Conservation (phyloP, 2,888 invertebrate genomes). For the Apamea monoglypha region DNA sequence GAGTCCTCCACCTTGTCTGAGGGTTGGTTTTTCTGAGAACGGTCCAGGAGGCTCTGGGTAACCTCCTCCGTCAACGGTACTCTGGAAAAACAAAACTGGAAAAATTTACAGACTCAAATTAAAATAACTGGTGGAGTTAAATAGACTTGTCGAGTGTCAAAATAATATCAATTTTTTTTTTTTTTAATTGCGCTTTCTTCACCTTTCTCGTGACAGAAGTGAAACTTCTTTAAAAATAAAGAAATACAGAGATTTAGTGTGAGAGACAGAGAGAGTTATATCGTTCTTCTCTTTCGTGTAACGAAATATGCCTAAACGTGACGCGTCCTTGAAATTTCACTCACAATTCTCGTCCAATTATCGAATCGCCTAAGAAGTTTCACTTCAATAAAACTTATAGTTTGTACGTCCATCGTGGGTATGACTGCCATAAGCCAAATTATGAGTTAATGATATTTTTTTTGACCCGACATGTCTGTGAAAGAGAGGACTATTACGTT, state of each 20-base stretch:
- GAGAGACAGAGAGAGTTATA: not conserved
- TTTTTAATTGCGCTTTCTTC: not conserved
- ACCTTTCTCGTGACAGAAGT: too few species aligned
- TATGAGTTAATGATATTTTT: not conserved
- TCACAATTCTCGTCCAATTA: not conserved
- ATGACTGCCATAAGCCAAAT: not conserved
- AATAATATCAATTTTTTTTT: too few species aligned
- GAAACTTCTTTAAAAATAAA: not conserved
- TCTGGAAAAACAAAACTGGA: conserved; percentile 7
- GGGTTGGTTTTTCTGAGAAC: not conserved
- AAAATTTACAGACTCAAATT: not conserved
- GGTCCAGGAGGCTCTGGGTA: not conserved
- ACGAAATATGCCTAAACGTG: not conserved
- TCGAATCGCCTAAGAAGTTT: not conserved
- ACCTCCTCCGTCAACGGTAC: not conserved
- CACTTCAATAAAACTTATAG: not conserved
- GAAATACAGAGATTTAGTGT: not conserved
- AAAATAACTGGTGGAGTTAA: not conserved
- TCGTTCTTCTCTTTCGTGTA: not conserved
- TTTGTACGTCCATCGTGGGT: not conserved
- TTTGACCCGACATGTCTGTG: not conserved
- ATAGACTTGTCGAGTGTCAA: not conserved
- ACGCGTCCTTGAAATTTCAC: not conserved
- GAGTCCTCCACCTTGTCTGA: not conserved
- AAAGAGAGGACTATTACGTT: conserved; percentile 1